A percentile compares a stretch with the other conserved stretches of the same genome.
Conservation (phyloP, 2,888 invertebrate species). For the Drosophila helvetica region DNA sequence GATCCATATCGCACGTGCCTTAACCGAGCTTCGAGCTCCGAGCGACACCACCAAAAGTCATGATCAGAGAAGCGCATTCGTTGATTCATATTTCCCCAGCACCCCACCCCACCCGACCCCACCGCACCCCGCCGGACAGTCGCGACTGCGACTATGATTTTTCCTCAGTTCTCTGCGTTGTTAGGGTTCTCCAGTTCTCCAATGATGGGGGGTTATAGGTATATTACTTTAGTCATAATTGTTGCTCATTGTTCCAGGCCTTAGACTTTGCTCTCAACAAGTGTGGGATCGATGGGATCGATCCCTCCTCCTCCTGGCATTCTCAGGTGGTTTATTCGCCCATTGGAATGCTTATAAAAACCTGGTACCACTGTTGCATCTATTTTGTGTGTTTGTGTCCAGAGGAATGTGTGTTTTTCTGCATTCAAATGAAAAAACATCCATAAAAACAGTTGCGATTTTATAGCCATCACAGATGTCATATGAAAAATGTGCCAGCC, state of each 20-base stretch:
- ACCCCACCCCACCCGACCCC: neutral
- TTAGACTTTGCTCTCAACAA: constrained; percentile 4
- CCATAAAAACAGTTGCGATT: constrained; percentile 39
- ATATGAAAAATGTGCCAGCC: neutral
- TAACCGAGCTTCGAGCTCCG: constrained; percentile 51
- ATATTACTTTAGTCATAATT: constrained; percentile 14
- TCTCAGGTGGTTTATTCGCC: constrained; percentile 70
- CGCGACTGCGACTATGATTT: constrained; percentile 23
- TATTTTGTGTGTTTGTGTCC: constrained; percentile 26
- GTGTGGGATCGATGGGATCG: neutral
- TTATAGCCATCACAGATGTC: constrained; percentile 27
- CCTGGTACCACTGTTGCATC: constrained; percentile 65
- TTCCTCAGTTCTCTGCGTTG: constrained; percentile 26
- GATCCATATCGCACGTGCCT: constrained; percentile 68
- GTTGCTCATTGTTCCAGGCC: constrained; percentile 22
- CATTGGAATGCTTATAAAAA: constrained; percentile 47
- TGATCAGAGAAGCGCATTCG: constrained; percentile 53
- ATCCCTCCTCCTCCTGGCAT: constrained; percentile 45
- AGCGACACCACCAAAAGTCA: constrained; percentile 70
- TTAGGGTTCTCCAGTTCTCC: neutral
- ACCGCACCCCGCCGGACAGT: neutral
- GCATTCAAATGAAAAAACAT: constrained; percentile 29
- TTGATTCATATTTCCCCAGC: constrained; percentile 67
- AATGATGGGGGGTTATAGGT: neutral
- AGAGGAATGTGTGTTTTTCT: constrained; percentile 28